Percentiles rank a stretch among this genome's conserved stretches.
Evolutionary conservation across 2,113 vertebrate genomes (phyloP).

Genomic region (Alethe diademata): DNA sequence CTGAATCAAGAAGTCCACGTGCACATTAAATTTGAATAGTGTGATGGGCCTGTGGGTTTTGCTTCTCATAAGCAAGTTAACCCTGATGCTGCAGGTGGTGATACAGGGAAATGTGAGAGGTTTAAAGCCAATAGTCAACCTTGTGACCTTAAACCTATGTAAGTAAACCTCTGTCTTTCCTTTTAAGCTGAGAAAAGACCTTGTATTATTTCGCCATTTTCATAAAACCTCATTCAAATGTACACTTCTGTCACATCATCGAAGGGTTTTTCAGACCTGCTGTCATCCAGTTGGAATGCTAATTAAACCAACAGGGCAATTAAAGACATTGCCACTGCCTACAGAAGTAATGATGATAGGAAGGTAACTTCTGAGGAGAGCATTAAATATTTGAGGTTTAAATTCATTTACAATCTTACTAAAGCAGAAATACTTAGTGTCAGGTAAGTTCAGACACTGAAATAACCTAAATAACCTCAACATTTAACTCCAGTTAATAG

Average conservation of each 20-base stretch:
- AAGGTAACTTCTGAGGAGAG: not conserved
- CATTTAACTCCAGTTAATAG: not conserved
- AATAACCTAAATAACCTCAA: not conserved
- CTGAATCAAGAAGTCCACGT: slow-evolving; percentile 41
- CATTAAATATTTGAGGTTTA: not conserved
- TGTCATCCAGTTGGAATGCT: not conserved
- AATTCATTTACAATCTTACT: not conserved
- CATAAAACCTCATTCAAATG: not conserved
- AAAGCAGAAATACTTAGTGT: not conserved
- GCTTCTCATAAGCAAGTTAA: slow-evolving; percentile 43
- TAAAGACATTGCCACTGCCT: not conserved
- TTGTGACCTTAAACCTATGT: not conserved
- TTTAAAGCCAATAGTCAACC: not conserved
- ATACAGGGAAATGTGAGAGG: not conserved
- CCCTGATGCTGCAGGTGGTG: not conserved
- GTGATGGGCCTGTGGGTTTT: slow-evolving; percentile 16
- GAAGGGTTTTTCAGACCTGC: not conserved
- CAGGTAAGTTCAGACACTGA: not conserved
- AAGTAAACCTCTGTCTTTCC: not conserved
- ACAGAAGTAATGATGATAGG: not conserved
- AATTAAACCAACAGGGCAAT: not conserved
- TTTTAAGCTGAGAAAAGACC: not conserved
- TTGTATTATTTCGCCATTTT: not conserved
- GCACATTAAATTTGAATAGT: slow-evolving; percentile 53
- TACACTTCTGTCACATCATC: not conserved